Conservation (phyloP, 2,113 vertebrate genomes). For the Crotalus viridis region DNA sequence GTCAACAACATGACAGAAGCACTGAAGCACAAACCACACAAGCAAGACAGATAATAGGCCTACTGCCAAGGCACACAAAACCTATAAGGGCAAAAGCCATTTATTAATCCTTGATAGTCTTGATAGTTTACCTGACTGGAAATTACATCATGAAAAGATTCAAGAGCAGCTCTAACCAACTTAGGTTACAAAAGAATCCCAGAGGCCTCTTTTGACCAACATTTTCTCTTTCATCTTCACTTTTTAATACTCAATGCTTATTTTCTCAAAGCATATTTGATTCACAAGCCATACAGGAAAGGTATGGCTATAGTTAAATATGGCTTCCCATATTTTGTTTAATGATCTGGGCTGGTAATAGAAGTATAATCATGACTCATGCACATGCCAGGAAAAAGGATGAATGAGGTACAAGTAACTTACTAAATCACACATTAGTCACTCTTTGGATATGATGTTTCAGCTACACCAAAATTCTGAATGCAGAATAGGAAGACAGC, state of each 20-base stretch:
- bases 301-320: not conserved
- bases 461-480: not conserved
- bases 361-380: not conserved
- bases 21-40: not conserved
- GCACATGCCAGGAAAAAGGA: too few relatives aligned
- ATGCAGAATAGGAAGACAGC: not conserved
- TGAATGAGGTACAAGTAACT: not conserved
- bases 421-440: not conserved
- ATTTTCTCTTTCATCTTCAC: not conserved
- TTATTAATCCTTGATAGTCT: not conserved
- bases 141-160: not conserved
- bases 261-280: not conserved
- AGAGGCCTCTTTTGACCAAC: not conserved
- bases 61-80: not conserved
- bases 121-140: not conserved
- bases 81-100: not conserved
- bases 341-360: not conserved
- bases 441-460: not conserved
- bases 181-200: not conserved
- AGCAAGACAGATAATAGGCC: not conserved
- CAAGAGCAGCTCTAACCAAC: not conserved
- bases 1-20: not conserved
- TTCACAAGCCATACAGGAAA: too few relatives aligned
- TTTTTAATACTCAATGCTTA: not conserved
- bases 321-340: not conserved